phyloP scores from a whole-genome alignment of 2,797 vertebrate species.

The Paramormyrops hopkinsi region DNA sequence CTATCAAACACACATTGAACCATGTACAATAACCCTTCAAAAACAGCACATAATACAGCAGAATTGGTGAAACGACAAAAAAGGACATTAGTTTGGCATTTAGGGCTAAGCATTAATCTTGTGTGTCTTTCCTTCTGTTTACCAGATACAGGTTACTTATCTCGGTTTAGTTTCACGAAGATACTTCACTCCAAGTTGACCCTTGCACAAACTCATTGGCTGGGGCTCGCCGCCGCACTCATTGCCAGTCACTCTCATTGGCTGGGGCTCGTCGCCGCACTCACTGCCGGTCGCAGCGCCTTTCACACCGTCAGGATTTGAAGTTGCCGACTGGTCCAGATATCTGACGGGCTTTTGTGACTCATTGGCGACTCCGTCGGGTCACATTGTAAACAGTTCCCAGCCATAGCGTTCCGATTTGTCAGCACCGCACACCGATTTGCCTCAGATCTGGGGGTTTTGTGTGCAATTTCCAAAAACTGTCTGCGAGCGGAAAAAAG shows the following conservation, averaged over 20 bases:
- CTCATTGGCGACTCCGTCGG: not conserved
- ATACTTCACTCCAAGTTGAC: not conserved
- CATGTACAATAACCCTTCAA: not conserved
- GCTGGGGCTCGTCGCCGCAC: too few relatives aligned
- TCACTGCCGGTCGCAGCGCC: not conserved
- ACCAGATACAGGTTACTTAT: not conserved
- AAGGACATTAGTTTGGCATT: not conserved
- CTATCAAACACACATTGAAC: not conserved
- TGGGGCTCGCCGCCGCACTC: too few relatives aligned
- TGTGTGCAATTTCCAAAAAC: not conserved
- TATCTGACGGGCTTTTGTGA: not conserved
- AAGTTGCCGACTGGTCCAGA: not conserved
- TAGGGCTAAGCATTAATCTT: not conserved
- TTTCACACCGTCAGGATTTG: not conserved
- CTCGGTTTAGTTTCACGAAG: not conserved
- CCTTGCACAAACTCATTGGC: not conserved
- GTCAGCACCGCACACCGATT: not conserved
- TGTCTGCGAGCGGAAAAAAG: not conserved
- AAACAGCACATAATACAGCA: not conserved
- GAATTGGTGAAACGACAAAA: not conserved
- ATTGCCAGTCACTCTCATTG: too few relatives aligned
- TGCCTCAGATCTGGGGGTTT: not conserved
- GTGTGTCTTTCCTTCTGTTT: not conserved
- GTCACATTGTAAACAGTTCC: not conserved
- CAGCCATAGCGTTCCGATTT: not conserved